Base-by-base conservation (phyloP, 1,140 invertebrate genomes). In the Bradysia coprophila region DNA sequence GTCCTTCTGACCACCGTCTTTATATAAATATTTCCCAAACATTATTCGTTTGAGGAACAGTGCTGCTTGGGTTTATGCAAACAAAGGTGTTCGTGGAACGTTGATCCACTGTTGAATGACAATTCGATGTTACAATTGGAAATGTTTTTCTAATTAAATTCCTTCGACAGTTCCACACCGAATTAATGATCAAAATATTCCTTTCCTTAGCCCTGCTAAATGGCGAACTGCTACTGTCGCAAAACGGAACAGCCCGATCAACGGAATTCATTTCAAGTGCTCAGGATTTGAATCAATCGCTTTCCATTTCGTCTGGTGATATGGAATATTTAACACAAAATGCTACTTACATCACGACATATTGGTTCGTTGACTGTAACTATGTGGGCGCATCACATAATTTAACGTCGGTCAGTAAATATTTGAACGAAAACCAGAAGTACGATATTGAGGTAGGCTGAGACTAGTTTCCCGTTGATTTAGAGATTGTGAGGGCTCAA, bases 321-420 rank as follows among this genome's bases (percentile, higher is more conserved):
- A 48, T 59, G 24, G 50, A 69, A 32, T 81, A 68, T 53, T 49
- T 82, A 16, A 64, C 59, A 11, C 56, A 65, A 16, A 73, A 72
- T 48, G 69, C 78, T 2, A 76, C 74, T 8, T 65, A 65, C 19
- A 60, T 81, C 13, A 56, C 68, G 16, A 76, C 75, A 9, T 81
- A 73, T 53, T 86, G 82, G 82, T 84, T 83, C 51, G 65, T 83
- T 34, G 74, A 84, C 52, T 86, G 81, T 51, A 62, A 68, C 47
- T 78, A 75, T 58, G 69, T 77, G 43, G 81, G 78, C 31, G 57
- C 69, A 43, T 73, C 73, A 0, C 62, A 61, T 38, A 67, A 75
- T 55, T 68, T 72, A 22, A 56, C 62, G 19, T 74, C 79, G 45
- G 51, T 57, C 40, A 72, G 71, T 44, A 76, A 73, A 49, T 85